These are phyloP conservation scores for Danaus plexippus DNA, from an alignment of 1,140 invertebrate species.

Conservation along the genomic window DNA sequence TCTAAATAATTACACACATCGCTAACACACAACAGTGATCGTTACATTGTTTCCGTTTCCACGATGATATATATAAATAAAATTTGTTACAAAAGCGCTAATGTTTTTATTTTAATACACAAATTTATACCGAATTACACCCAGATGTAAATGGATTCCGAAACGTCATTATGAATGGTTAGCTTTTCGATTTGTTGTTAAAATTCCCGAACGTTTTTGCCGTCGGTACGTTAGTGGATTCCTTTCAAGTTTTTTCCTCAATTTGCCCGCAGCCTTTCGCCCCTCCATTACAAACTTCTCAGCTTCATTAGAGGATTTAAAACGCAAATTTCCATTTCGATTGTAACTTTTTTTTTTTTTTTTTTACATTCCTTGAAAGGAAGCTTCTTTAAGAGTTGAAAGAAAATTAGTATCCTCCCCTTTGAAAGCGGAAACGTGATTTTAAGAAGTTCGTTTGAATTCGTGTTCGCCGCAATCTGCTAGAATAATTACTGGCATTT, in stretches of 20 bases:
- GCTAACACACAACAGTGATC: conserved; percentile 4
- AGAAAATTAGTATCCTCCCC: conserved; percentile 69
- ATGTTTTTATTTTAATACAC: conserved; percentile 8
- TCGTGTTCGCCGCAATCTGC: conserved; percentile 49
- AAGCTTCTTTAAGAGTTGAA: conserved; percentile 66
- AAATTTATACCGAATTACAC: neutral
- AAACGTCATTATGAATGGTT: too few species aligned
- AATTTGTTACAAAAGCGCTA: conserved; percentile 36
- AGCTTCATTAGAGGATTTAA: conserved; percentile 72
- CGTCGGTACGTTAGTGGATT: conserved; percentile 9
- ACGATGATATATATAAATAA: conserved; percentile 19
- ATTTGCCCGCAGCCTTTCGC: conserved; percentile 64
- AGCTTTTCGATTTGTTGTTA: too few species aligned
- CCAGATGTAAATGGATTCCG: too few species aligned
- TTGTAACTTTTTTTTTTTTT: conserved; percentile 71
- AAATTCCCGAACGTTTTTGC: neutral
- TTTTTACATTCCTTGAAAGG: conserved; percentile 65
- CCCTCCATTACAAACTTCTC: conserved; percentile 70
- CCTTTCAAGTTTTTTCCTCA: conserved; percentile 49
- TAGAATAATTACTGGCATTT: conserved; percentile 23
- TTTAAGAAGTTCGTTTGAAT: conserved; percentile 61
- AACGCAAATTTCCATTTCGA: conserved; percentile 72
- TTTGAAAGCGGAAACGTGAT: conserved; percentile 62
- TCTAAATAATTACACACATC: neutral
- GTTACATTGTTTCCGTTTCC: neutral